A percentile compares a stretch with the other conserved stretches of the same genome.
Evolutionary conservation across 2,113 vertebrate species (phyloP).

Genomic region (Antechinus flavipes): DNA sequence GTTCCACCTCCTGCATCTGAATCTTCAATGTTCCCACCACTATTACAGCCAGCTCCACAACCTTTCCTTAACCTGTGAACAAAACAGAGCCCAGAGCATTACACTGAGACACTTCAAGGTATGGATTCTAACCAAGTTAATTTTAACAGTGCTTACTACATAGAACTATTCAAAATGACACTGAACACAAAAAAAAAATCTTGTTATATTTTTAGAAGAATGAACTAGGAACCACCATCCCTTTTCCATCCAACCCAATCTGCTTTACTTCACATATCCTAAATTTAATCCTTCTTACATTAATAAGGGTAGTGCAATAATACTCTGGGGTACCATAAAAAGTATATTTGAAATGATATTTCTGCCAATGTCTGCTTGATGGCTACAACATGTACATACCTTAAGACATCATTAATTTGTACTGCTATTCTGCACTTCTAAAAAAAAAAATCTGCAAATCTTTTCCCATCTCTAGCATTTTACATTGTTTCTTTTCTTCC

Average conservation of each 20-base stretch:
- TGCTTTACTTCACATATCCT: not conserved
- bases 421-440: not conserved
- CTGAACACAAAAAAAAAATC: not conserved
- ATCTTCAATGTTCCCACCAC: slow-evolving; percentile 98
- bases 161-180: not conserved
- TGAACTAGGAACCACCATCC: not conserved
- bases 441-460: not conserved
- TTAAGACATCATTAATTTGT: not conserved
- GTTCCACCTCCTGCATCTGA: slow-evolving; percentile 92
- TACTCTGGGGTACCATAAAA: not conserved
- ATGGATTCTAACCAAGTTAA: not conserved
- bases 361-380: slow-evolving; percentile 5
- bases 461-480: not conserved
- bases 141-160: not conserved
- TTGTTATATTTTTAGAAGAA: not conserved
- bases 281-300: not conserved
- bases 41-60: slow-evolving; percentile 98
- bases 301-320: not conserved
- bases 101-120: not conserved
- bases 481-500: not conserved
- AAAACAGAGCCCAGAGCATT: slow-evolving; percentile 11
- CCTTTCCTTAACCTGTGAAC: slow-evolving; percentile 93
- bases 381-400: not conserved
- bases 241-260: not conserved
- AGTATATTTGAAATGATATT: not conserved